These are phyloP conservation scores for Argentina silus DNA, from an alignment of 2,797 vertebrate genomes.

Conservation along the genomic window DNA sequence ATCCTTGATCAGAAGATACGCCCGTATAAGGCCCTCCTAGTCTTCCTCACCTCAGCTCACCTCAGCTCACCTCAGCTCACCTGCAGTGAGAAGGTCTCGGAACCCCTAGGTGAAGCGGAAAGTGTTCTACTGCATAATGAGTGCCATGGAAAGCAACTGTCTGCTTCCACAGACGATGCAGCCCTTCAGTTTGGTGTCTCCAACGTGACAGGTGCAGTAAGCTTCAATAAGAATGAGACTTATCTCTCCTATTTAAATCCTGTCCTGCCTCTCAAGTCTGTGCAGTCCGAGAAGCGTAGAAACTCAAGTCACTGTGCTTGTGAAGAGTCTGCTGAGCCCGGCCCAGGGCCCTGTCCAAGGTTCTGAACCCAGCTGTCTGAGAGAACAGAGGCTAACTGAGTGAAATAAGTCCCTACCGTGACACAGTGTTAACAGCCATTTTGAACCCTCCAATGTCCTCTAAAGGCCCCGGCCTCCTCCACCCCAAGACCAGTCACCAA, in stretches of 20 bases:
- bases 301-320: not conserved
- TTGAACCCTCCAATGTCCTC: not conserved
- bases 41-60: conserved; percentile 37
- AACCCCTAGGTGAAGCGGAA: not conserved
- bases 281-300: not conserved
- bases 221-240: too few species aligned
- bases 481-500: conserved; percentile 19
- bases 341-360: conserved; percentile 16
- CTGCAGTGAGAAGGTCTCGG: not conserved
- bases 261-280: conserved; percentile 28
- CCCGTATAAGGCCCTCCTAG: not conserved
- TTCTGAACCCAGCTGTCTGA: conserved; percentile 13
- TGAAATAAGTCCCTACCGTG: conserved; percentile 3
- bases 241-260: conserved; percentile 48
- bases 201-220: too few species aligned
- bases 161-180: too few species aligned
- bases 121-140: not conserved
- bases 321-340: conserved; percentile 1
- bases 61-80: not conserved
- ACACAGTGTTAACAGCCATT: too few species aligned
- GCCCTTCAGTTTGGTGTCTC: too few species aligned
- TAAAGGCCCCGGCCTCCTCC: too few species aligned
- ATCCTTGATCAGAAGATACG: conserved; percentile 25
- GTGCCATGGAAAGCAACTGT: not conserved
- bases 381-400: not conserved